Base-by-base conservation (phyloP, 2,888 invertebrate species). In the Pachycephus smyrnensis region DNA sequence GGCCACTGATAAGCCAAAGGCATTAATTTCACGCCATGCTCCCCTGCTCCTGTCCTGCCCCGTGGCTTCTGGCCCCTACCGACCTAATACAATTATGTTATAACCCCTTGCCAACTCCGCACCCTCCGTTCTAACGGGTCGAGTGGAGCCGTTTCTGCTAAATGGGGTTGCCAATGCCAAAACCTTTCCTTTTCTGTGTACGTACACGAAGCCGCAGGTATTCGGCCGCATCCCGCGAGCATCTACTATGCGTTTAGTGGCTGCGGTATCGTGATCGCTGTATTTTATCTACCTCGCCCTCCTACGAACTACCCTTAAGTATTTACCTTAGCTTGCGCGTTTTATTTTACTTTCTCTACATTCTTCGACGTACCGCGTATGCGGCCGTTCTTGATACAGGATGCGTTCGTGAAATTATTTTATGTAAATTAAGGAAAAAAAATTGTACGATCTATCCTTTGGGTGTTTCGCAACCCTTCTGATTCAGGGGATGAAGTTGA, bases 81-180 rank as follows among this genome's bases (percentile, higher is more conserved):
- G 86, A 87, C 88, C 89, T 90, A 90, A 90, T 90, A 90, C 90
- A 90, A 90, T 90, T 90, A 90, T 90, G 88, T 89, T 87, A 87
- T 89, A 89, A 90, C 90, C 90, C 90, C 89, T 87, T 89, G 89
- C 86, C 87, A 85, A 86, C 85, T 86, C 69, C 31, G 69, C 69
- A 69, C 69, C 69, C 69, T 69, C 11, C 69, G 31, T 30, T 32
- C 69, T 30, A 30, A 15, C 69, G 31, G 69, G 69, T 32, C 69
- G 69, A 30, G 69, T 32, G 30, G 69, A 69, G 69, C 11, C 30
- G 30, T n/a, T 32, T 69, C 69, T 30, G 69, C 74, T 73, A 40
- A 40, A 75, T 76, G 74, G 74, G 73, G 78, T 81, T 68, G 78
- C 81, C 76, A 78, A 81, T 78, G 78, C 81, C 73, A n/a, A 32